phyloP scores from a whole-genome alignment of 1,140 invertebrate species.

The Scylla paramamosain region DNA sequence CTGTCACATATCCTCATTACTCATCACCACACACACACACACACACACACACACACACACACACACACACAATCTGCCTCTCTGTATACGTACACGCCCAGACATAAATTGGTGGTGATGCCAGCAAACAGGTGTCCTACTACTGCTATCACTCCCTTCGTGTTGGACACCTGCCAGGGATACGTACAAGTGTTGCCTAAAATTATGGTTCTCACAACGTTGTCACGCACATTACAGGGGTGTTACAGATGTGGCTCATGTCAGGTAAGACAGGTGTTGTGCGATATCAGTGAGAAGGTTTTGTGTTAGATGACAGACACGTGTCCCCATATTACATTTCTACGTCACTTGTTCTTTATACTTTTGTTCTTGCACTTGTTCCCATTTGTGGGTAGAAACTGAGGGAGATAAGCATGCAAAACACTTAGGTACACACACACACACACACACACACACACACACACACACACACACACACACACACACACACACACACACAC shows the following conservation, averaged over 20 bases:
- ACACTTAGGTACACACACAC: background rate
- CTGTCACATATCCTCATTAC: too few species aligned
- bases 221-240: background rate
- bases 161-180: background rate
- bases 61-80: too few species aligned
- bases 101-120: background rate
- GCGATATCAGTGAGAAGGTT: background rate
- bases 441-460: constrained; percentile 53
- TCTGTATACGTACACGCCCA: background rate
- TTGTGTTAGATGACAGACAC: background rate
- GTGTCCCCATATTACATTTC: background rate
- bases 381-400: background rate
- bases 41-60: too few species aligned
- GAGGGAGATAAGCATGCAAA: background rate
- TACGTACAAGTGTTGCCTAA: background rate
- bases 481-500: constrained; percentile 56
- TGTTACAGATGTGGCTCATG: background rate
- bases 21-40: background rate
- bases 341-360: background rate
- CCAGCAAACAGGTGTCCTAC: background rate
- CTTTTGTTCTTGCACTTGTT: background rate
- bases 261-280: background rate
- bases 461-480: constrained; percentile 54
- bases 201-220: background rate
- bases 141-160: background rate